Base-by-base conservation (phyloP, 2,888 invertebrate species). In the Herminia tarsipennalis region DNA sequence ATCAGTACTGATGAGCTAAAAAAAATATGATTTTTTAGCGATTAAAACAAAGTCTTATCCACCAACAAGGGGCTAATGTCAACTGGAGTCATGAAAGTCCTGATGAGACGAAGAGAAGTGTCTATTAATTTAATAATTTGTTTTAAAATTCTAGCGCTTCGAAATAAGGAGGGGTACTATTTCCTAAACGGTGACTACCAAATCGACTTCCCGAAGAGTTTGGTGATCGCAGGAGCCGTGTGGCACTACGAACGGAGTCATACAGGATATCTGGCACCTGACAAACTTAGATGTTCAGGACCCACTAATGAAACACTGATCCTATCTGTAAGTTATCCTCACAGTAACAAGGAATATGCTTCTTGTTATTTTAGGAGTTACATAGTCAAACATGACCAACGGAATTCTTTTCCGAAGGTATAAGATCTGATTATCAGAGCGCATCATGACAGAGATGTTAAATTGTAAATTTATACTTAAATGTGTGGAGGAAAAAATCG, bases 121-220 rank as follows among this genome's bases (percentile, higher is more conserved):
- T 25, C 5, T 13, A 2, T 1, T 6, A 6, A 14, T 2, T 1
- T 6, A 6, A 14, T 2, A 14, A 16, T 3, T 2, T 29, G 14
- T 14, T 22, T 2, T 16, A 16, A 16, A 17, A 22, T 42, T 79
- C n/a, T 78, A 95, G 98, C 98, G 3, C 92, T 98, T 34, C 73
- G 86, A 46, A 94, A 22, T 16, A 97, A 97, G 81, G 92, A 94
- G 41, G 93, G 95, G 32, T 96, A 96, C 65, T 99, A 96, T 81
- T 98, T 97, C 78, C 90, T 99, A 37, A 99, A 99, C 83, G 99
- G 99, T 1, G 95, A 98, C 79, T 98, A 97, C 95, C 94, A 96
- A 75, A 98, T 99, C 73, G 97, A 98, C 86, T 97, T 97, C 78
- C 97, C 98, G 0, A 93, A 96, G 38, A 94, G 94, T 20, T 88